Evolutionary conservation across 2,888 invertebrate genomes (phyloP), one percentile per base, ranked within the genome.

Genomic region (Drosophila merina): DNA sequence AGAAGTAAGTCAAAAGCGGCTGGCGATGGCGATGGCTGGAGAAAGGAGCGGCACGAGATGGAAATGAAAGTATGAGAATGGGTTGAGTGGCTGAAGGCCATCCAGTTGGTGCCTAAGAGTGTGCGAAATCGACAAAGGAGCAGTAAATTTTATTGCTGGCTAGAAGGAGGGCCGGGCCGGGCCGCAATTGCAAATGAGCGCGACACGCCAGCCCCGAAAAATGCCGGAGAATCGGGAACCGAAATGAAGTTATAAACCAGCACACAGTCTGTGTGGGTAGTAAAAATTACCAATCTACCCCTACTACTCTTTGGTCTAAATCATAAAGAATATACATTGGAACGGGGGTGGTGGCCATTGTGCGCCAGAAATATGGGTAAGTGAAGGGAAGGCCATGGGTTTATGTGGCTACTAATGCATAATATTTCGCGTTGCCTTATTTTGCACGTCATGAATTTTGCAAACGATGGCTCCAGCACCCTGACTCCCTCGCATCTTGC

Each of bases 401-500:
- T 59, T 68, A 38, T 52, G 59, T 69, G 57, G 57, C 77, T 70
- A 58, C 81, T 80, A 86, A 83, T 86, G 79, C 74, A 80, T 86
- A 79, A 79, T 80, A 83, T 86, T 86, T 76, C 60, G 69, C 68
- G 67, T 69, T 79, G 74, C 75, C 76, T 77, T 66, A 63, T 72
- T 80, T 77, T 77, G 76, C 84, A 83, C 84, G 86, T 72, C 77
- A 83, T 86, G 86, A 80, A 83, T 79, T 83, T 83, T 77, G 72
- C 79, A 82, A 79, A 68, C 74, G 52, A 50, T 49, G 55, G 54
- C 55, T 49, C 70, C 36, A 28, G 28, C 28, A 28, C 55, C 31
- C 49, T 59, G 51, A 33, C 58, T 20, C 47, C 59, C 38, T 44
- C 48, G 7, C 26, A 6, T n/a, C 25, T 44, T 14, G 47, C 14